Conservation (phyloP, 2,113 vertebrate genomes). For the Xiphophorus maculatus region DNA sequence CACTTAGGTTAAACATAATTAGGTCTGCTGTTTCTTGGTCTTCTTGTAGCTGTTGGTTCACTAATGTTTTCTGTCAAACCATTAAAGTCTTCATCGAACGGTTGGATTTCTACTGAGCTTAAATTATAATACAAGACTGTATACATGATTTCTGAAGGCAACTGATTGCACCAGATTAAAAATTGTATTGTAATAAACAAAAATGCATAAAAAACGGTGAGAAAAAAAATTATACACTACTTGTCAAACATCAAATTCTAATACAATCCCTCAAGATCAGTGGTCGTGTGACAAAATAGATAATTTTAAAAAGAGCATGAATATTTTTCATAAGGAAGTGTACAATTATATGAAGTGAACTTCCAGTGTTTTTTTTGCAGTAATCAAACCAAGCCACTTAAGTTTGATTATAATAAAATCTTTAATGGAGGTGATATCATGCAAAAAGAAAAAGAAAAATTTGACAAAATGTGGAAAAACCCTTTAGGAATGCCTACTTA, state of each 20-base stretch:
- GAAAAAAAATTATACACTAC: too few species aligned
- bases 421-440: conserved; percentile 81
- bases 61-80: neutral
- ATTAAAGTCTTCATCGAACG: neutral
- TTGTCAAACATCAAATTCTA: too few species aligned
- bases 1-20: neutral
- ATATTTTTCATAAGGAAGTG: neutral
- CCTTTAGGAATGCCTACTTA: conserved; percentile 50
- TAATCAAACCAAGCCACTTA: conserved; percentile 3
- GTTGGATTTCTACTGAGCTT: too few species aligned
- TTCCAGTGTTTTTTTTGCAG: neutral
- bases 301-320: neutral
- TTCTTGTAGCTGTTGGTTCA: too few species aligned
- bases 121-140: too few species aligned
- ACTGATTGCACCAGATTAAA: neutral
- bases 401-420: conserved; percentile 70
- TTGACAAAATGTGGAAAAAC: conserved; percentile 24
- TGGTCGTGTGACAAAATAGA: neutral
- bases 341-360: neutral
- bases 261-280: neutral
- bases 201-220: neutral
- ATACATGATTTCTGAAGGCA: too few species aligned
- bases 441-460: conserved; percentile 49
- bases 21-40: neutral
- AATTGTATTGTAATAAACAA: neutral